Conservation (phyloP, 2,113 vertebrate genomes). For the Paramormyrops kingsleyae region DNA sequence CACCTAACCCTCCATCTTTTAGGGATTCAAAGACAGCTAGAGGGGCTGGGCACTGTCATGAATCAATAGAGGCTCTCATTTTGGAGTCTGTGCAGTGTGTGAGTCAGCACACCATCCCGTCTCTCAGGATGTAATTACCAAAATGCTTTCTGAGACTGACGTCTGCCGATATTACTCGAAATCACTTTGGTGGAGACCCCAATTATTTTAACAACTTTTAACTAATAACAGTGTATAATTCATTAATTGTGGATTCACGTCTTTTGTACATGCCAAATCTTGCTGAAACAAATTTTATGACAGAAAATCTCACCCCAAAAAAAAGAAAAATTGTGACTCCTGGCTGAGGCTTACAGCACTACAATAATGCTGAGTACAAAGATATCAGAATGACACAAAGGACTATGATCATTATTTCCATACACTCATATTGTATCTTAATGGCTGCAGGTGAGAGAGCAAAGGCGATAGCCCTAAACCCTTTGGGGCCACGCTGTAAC, state of each 20-base stretch:
- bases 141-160: constrained; percentile 38
- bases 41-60: neutral
- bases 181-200: neutral
- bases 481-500: neutral
- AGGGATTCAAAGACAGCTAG: constrained; percentile 4
- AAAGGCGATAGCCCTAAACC: neutral
- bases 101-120: constrained; percentile 7
- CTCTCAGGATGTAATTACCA: constrained; percentile 33
- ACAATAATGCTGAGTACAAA: neutral
- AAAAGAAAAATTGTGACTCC: neutral
- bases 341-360: neutral
- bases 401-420: neutral
- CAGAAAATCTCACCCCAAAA: neutral
- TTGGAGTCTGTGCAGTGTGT: neutral
- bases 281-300: neutral
- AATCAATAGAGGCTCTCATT: constrained; percentile 5
- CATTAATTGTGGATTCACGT: neutral
- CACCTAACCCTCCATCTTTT: neutral
- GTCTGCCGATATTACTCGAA: constrained; percentile 44
- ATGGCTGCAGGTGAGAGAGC: neutral
- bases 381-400: neutral
- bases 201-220: constrained; percentile 1
- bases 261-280: neutral
- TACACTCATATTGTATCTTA: neutral
- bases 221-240: neutral